Evolutionary conservation across 2,888 invertebrate species (phyloP).

Genomic region (Dicranocentrus wangi): DNA sequence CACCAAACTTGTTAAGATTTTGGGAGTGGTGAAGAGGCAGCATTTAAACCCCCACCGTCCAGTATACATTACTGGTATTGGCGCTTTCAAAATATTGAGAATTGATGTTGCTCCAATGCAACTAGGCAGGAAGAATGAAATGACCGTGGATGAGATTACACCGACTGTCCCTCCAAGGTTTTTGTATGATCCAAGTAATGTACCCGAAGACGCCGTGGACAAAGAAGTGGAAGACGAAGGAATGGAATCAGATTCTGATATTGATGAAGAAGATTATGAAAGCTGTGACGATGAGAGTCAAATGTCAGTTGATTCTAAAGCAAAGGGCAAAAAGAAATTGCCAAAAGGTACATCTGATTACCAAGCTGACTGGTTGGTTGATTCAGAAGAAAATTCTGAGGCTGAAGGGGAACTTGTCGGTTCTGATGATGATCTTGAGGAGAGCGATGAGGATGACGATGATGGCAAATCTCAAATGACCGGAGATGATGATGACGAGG

Average conservation of each 20-base stretch:
- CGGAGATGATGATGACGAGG: conserved; percentile 78
- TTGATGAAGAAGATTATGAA: conserved; percentile 57
- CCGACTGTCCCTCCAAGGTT: conserved; percentile 63
- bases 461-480: conserved; percentile 74
- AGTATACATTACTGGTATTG: conserved; percentile 92
- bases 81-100: conserved; percentile 92
- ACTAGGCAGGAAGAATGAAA: conserved; percentile 76
- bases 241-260: conserved; percentile 58
- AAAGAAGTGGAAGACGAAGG: conserved; percentile 72
- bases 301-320: conserved; percentile 58
- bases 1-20: conserved; percentile 81
- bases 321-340: conserved; percentile 81
- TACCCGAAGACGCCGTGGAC: conserved; percentile 83
- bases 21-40: conserved; percentile 90
- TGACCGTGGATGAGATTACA: conserved; percentile 27
- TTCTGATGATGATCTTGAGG: conserved; percentile 71
- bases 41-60: conserved; percentile 89
- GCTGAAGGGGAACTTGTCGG: conserved; percentile 73
- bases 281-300: conserved; percentile 56
- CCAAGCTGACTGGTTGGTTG: conserved; percentile 95
- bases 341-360: conserved; percentile 98
- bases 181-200: conserved; percentile 65
- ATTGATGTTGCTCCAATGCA: conserved; percentile 77
- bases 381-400: conserved; percentile 75
- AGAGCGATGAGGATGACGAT: conserved; percentile 77